Conservation (phyloP, 2,888 invertebrate genomes). For the Epirrhoe tristata region DNA sequence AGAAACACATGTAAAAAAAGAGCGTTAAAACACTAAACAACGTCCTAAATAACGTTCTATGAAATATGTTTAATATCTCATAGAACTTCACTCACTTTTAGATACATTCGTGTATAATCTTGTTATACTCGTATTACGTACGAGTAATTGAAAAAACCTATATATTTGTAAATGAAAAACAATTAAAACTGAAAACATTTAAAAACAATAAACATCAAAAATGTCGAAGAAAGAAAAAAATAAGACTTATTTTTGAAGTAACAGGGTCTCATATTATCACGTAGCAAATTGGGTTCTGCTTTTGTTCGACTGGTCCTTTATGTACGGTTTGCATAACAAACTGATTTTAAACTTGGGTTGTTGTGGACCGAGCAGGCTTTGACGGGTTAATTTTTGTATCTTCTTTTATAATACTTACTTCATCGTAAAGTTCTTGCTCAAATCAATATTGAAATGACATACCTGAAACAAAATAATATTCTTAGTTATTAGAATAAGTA, state of each 20-base stretch:
- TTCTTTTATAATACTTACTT: too few species aligned
- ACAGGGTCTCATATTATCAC: constrained; percentile 78
- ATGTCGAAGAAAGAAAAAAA: constrained; percentile 59
- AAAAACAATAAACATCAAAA: constrained; percentile 1
- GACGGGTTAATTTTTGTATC: neutral
- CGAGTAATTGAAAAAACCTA: too few species aligned
- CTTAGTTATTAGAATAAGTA: neutral
- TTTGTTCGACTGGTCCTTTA: constrained; percentile 77
- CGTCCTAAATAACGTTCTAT: too few species aligned
- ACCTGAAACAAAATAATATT: neutral
- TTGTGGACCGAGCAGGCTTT: neutral
- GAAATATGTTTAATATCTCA: too few species aligned
- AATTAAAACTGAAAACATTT: too few species aligned
- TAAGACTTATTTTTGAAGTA: constrained; percentile 63
- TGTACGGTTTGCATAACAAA: constrained; percentile 64
- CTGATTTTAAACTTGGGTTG: constrained; percentile 20
- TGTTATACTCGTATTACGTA: too few species aligned
- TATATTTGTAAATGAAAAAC: too few species aligned
- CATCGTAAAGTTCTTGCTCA: too few species aligned
- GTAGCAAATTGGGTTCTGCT: constrained; percentile 85
- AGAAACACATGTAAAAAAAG: too few species aligned
- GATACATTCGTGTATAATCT: too few species aligned
- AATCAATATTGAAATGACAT: neutral
- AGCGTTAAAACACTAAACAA: too few species aligned
- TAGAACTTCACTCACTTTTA: too few species aligned